A percentile compares a stretch with the other conserved stretches of the same genome.
Conservation (phyloP, 2,113 vertebrate species). For the Hiodon tergisus region DNA sequence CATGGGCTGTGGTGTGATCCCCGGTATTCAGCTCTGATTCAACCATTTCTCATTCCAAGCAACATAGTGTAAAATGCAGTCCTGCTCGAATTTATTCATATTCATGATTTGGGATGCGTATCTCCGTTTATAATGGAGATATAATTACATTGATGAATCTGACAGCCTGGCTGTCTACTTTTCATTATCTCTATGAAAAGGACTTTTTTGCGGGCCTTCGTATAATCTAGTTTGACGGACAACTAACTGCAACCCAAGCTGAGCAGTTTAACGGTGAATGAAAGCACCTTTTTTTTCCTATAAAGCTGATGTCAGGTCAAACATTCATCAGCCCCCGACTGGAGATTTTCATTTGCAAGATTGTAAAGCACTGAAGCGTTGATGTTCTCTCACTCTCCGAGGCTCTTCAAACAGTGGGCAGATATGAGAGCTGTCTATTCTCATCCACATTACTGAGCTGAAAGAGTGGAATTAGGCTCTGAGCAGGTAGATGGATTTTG, state of each 20-base stretch:
- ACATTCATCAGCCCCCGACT: not conserved
- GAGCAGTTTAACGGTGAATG: not conserved
- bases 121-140: no score
- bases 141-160: no score
- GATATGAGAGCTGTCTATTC: not conserved
- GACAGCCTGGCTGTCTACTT: not conserved
- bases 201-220: not conserved
- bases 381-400: not conserved
- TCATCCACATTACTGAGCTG: conserved; percentile 16
- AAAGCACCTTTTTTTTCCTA: not conserved
- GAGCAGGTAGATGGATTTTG: conserved; percentile 6
- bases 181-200: not conserved
- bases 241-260: not conserved
- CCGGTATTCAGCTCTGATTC: no score
- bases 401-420: not conserved
- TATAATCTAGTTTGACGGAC: not conserved
- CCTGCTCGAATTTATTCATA: no score
- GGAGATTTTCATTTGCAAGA: not conserved
- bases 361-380: not conserved
- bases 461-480: conserved; percentile 1
- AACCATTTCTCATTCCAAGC: no score
- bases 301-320: not conserved
- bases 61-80: no score
- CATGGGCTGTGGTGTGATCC: no score
- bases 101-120: no score